Conservation (phyloP, 1,140 invertebrate genomes). For the Mylabris phalerata region DNA sequence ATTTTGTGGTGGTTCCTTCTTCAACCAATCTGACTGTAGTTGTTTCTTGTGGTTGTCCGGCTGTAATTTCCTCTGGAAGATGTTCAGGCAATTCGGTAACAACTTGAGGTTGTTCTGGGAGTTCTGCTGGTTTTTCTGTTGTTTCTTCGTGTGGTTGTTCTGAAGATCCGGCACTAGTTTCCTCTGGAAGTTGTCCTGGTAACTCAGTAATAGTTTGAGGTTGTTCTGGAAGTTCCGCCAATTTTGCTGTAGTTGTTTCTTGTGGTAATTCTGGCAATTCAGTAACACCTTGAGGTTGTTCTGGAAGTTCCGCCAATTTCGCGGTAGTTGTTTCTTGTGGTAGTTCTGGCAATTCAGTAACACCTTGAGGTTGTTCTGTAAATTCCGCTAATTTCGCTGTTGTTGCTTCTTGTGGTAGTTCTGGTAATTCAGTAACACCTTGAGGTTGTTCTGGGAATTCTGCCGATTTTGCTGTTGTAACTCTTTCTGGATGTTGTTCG, state of each 20-base stretch:
- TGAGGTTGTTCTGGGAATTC: constrained; percentile 8
- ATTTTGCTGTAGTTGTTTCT: not conserved
- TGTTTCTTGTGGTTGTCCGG: constrained; percentile 9
- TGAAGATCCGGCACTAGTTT: constrained; percentile 15
- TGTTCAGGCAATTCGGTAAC: not conserved
- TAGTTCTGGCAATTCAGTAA: not conserved
- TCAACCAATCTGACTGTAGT: constrained; percentile 1
- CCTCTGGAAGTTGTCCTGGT: not conserved
- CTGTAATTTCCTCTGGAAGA: not conserved
- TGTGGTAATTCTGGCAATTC: constrained; percentile 10
- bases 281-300: constrained; percentile 4
- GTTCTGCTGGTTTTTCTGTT: constrained; percentile 1
- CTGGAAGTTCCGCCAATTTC: constrained; percentile 9
- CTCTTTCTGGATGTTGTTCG: too few relatives aligned
- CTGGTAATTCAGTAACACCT: not conserved
- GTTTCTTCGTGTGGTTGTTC: constrained; percentile 24
- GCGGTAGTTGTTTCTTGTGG: constrained; percentile 5
- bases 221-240: not conserved
- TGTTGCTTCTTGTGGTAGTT: constrained; percentile 7
- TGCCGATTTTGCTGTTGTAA: not conserved
- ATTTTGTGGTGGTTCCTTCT: constrained; percentile 5
- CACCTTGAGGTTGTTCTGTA: not conserved
- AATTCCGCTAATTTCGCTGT: not conserved
- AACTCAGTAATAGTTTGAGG: not conserved
- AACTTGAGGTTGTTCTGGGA: constrained; percentile 3